Conservation (phyloP, 2,797 vertebrate genomes). For the Crypturellus tataupa region DNA sequence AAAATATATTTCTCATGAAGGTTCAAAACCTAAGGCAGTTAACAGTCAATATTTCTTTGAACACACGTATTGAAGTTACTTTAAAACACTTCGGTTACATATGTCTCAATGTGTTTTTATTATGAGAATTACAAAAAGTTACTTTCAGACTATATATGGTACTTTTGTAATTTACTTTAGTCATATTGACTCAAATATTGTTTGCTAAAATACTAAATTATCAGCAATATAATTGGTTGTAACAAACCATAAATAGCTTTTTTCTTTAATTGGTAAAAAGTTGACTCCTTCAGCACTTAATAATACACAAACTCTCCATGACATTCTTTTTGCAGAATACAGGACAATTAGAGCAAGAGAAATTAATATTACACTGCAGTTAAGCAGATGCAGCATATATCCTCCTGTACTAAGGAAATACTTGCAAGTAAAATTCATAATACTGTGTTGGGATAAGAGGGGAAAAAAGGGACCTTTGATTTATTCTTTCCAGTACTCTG, state of each 20-base stretch:
- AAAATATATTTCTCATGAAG: not conserved
- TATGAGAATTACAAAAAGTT: not conserved
- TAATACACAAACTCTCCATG: not conserved
- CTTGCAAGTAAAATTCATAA: not conserved
- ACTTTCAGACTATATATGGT: not conserved
- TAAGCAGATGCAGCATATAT: rapidly evolving
- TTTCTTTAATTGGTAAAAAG: not conserved
- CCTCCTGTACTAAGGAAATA: not conserved
- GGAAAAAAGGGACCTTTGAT: not conserved
- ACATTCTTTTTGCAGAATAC: not conserved
- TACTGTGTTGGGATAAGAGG: not conserved
- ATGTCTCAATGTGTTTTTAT: not conserved
- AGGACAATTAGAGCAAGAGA: not conserved
- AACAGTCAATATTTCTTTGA: not conserved
- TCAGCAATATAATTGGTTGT: not conserved
- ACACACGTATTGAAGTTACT: not conserved
- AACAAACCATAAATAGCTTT: not conserved
- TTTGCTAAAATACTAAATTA: not conserved
- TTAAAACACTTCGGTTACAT: too few relatives aligned
- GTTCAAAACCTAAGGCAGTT: not conserved
- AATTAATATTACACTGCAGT: not conserved
- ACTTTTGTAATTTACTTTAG: not conserved
- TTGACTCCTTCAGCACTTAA: not conserved
- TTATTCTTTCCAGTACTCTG: not conserved
- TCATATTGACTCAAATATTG: not conserved